A percentile compares a stretch with the other conserved stretches of the same genome.
phyloP scores from a whole-genome alignment of 2,113 vertebrate species.

The Prinia subflava region DNA sequence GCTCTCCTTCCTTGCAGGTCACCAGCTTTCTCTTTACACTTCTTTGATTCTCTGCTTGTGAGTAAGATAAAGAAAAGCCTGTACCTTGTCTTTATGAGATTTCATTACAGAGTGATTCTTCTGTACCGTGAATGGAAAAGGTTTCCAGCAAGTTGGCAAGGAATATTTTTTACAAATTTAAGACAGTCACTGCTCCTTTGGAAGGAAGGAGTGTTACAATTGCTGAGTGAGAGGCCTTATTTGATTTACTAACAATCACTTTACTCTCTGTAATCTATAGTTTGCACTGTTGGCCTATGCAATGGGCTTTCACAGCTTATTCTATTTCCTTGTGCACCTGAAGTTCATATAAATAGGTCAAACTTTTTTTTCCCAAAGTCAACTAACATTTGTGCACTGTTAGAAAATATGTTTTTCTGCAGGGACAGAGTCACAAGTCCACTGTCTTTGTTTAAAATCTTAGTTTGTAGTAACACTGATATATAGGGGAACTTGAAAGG shows the following conservation, averaged over 20 bases:
- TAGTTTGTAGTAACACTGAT: background rate
- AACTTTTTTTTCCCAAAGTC: background rate
- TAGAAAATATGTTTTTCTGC: background rate
- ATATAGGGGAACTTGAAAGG: background rate
- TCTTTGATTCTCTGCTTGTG: background rate
- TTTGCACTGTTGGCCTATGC: background rate
- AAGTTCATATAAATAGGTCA: background rate
- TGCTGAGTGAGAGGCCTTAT: background rate
- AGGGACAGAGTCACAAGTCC: background rate
- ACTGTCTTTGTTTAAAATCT: background rate
- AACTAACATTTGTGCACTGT: background rate
- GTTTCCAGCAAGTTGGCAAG: background rate
- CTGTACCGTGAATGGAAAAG: background rate
- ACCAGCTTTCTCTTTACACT: background rate
- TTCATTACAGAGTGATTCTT: background rate
- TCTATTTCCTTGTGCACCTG: background rate
- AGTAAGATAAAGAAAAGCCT: background rate
- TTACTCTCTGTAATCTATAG: background rate
- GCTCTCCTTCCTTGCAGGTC: background rate
- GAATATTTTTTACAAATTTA: background rate
- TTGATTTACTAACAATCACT: background rate
- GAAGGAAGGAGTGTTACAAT: background rate
- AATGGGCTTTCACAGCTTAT: background rate
- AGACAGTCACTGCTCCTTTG: background rate
- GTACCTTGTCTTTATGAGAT: background rate